Conservation (phyloP, 2,113 vertebrate genomes). For the Pan paniscus region DNA sequence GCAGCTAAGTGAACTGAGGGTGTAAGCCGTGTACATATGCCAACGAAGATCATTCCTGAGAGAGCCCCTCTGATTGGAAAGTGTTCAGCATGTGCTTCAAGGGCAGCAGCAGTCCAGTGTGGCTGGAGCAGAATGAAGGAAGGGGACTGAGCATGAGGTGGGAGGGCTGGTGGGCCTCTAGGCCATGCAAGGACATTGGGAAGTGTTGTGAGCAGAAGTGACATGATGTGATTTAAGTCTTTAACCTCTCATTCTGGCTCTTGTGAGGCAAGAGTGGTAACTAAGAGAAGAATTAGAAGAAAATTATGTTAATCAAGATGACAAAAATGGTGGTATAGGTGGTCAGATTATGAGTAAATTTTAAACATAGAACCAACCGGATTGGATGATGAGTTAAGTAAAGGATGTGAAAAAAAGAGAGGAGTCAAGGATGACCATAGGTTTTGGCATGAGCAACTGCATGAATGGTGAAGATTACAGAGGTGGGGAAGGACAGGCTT, state of each 20-base stretch:
- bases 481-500: not conserved
- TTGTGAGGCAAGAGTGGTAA: not conserved
- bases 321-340: not conserved
- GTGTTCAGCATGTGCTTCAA: fast-evolving
- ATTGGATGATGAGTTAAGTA: not conserved
- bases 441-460: not conserved
- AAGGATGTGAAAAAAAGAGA: not conserved
- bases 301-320: not conserved
- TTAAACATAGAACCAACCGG: not conserved
- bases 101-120: not conserved
- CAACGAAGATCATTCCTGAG: not conserved
- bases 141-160: not conserved
- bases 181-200: fast-evolving
- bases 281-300: not conserved
- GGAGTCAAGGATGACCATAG: not conserved
- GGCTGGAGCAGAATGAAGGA: not conserved
- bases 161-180: not conserved
- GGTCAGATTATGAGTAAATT: not conserved
- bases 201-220: not conserved
- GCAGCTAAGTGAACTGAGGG: not conserved
- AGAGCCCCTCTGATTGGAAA: not conserved
- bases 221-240: not conserved
- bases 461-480: not conserved
- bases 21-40: fast-evolving
- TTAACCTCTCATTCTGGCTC: not conserved